phyloP scores from a whole-genome alignment of 2,888 invertebrate genomes.

The Eilema sororculum region DNA sequence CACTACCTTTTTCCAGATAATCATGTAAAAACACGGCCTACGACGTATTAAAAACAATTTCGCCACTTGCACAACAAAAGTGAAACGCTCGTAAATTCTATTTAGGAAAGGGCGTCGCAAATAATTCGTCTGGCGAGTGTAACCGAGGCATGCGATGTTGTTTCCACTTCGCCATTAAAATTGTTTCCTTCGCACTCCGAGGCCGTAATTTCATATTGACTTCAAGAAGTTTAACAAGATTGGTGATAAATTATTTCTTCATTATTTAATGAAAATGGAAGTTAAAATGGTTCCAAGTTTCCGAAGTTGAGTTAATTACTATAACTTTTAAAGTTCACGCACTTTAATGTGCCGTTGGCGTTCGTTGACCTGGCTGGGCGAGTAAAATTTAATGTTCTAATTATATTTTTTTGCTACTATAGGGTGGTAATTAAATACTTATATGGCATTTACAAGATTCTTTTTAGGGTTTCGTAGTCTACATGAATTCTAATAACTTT shows the following conservation, averaged over 20 bases:
- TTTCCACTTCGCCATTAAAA: slow-evolving; percentile 33
- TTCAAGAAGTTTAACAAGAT: slow-evolving; percentile 16
- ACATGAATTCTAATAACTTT: too few species aligned
- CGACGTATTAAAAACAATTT: slow-evolving; percentile 13
- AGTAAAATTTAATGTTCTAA: too few species aligned
- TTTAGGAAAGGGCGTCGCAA: slow-evolving; percentile 19
- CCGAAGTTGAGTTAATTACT: not conserved
- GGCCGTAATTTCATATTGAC: slow-evolving; percentile 22
- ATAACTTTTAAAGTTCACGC: not conserved
- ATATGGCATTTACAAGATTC: too few species aligned
- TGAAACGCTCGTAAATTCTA: slow-evolving; percentile 21
- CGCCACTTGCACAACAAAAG: slow-evolving; percentile 29
- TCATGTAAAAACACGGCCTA: not conserved
- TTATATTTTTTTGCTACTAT: too few species aligned
- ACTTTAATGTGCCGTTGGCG: not conserved
- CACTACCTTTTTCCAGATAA: not conserved
- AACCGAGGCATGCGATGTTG: slow-evolving; percentile 18
- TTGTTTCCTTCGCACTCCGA: slow-evolving; percentile 22
- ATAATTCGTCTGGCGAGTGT: slow-evolving; percentile 33
- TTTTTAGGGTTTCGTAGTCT: too few species aligned
- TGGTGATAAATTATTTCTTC: slow-evolving; percentile 23
- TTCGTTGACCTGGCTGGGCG: not conserved
- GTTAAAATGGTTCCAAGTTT: slow-evolving; percentile 2
- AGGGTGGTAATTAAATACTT: too few species aligned
- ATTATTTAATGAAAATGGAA: slow-evolving; percentile 18